These are phyloP conservation scores for Paratrypauchen microcephalus DNA, from an alignment of 2,797 vertebrate species.

Conservation along the genomic window DNA sequence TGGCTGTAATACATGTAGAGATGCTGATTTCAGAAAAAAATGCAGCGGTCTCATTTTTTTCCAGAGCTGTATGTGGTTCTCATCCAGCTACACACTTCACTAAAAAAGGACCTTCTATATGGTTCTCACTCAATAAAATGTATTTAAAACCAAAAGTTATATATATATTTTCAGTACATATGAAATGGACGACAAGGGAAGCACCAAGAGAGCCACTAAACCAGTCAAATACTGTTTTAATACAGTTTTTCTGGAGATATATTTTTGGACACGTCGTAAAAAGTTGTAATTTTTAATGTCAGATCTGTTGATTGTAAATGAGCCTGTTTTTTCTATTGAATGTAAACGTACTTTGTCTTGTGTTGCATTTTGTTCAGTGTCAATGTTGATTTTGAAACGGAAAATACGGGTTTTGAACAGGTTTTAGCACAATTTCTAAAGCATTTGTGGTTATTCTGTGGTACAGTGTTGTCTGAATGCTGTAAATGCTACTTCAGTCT, in stretches of 20 bases:
- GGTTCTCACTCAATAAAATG: no score
- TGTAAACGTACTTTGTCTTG: neutral
- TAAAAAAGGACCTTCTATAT: no score
- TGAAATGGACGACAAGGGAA: no score
- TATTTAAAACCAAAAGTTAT: no score
- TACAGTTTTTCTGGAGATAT: neutral
- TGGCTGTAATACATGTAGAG: no score
- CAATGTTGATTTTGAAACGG: neutral
- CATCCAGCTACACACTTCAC: no score
- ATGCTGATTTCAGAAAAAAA: no score
- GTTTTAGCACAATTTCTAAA: conserved; percentile 2
- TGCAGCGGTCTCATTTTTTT: no score
- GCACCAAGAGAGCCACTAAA: neutral
- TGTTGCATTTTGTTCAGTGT: neutral
- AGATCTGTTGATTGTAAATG: neutral
- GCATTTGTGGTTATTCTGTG: neutral
- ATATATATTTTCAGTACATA: no score
- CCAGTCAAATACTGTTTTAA: neutral
- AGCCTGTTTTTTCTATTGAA: neutral
- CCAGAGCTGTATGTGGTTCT: no score
- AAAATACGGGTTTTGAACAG: neutral
- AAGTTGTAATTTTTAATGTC: neutral
- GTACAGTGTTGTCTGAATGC: neutral
- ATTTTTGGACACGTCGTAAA: neutral
- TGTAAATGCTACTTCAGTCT: neutral